A percentile compares a stretch with the other conserved stretches of the same genome.
Evolutionary conservation across 2,888 invertebrate genomes (phyloP).

Genomic region (Lobophora halterata): DNA sequence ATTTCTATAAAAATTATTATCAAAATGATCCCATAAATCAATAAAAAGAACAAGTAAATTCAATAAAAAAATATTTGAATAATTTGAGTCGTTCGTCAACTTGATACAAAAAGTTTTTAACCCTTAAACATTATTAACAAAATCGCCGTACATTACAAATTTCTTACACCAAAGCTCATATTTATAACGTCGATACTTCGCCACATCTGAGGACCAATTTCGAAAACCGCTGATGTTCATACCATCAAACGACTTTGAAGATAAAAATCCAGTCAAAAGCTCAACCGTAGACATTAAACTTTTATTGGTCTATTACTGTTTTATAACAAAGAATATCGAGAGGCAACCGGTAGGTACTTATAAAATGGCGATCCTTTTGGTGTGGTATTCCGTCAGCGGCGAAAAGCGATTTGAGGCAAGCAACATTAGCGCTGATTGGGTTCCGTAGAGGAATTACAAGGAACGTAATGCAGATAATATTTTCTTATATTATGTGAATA

Average conservation of each 20-base stretch:
- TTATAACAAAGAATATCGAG: conserved; percentile 59
- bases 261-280: conserved; percentile 35
- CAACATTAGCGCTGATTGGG: background rate
- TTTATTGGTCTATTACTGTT: conserved; percentile 54
- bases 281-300: conserved; percentile 47
- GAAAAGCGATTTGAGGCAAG: conserved; percentile 20
- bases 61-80: too few species aligned
- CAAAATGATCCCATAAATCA: too few species aligned
- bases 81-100: too few species aligned
- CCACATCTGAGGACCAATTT: conserved; percentile 29
- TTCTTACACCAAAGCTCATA: too few species aligned
- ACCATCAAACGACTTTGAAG: conserved; percentile 33
- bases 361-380: conserved; percentile 38
- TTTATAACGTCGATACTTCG: conserved; percentile 14
- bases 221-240: conserved; percentile 32
- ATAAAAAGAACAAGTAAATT: too few species aligned
- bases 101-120: too few species aligned
- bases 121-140: too few species aligned
- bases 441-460: too few species aligned
- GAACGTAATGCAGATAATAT: too few species aligned
- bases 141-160: too few species aligned
- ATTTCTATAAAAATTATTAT: too few species aligned
- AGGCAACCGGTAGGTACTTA: conserved; percentile 36
- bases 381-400: conserved; percentile 18
- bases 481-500: too few species aligned